These are phyloP conservation scores for Teleogryllus oceanicus DNA, from an alignment of 2,888 invertebrate species.

Conservation along the genomic window DNA sequence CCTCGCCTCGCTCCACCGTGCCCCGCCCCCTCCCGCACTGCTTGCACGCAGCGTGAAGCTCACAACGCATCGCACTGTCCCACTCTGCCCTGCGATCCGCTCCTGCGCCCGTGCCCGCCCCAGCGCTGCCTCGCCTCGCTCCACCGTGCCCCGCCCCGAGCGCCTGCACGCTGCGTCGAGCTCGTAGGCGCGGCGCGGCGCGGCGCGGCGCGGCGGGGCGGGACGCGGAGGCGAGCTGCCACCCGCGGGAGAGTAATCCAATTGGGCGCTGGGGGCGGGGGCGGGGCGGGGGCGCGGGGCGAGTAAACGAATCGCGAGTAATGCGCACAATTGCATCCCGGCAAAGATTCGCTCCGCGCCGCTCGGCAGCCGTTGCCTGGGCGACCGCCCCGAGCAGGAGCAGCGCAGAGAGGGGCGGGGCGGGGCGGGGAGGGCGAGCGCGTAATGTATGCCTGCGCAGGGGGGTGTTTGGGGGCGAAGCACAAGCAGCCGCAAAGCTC, in stretches of 20 bases:
- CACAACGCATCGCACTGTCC: too few relatives aligned
- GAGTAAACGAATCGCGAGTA: constrained; percentile 37
- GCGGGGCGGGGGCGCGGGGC: constrained; percentile 19
- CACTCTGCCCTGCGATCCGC: too few relatives aligned
- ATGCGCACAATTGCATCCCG: constrained; percentile 35
- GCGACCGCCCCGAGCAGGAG: neutral
- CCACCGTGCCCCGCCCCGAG: too few relatives aligned
- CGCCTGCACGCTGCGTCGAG: neutral
- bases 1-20: too few relatives aligned
- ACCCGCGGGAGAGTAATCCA: neutral
- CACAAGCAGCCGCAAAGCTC: neutral
- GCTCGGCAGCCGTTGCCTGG: too few relatives aligned
- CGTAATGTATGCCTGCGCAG: neutral
- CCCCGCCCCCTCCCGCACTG: too few relatives aligned
- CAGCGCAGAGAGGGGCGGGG: too few relatives aligned
- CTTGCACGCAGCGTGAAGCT: too few relatives aligned
- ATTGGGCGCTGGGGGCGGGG: neutral
- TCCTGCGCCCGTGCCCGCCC: too few relatives aligned
- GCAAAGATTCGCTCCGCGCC: neutral
- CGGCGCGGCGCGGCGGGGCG: neutral
- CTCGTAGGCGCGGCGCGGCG: neutral
- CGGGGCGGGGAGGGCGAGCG: neutral
- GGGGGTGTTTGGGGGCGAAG: constrained; percentile 12
- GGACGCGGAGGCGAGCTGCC: neutral
- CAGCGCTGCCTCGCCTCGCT: too few relatives aligned